Percentiles rank a stretch among this genome's conserved stretches.
These are phyloP conservation scores for Amphipyra berbera DNA, from an alignment of 2,888 invertebrate genomes.

Conservation along the genomic window DNA sequence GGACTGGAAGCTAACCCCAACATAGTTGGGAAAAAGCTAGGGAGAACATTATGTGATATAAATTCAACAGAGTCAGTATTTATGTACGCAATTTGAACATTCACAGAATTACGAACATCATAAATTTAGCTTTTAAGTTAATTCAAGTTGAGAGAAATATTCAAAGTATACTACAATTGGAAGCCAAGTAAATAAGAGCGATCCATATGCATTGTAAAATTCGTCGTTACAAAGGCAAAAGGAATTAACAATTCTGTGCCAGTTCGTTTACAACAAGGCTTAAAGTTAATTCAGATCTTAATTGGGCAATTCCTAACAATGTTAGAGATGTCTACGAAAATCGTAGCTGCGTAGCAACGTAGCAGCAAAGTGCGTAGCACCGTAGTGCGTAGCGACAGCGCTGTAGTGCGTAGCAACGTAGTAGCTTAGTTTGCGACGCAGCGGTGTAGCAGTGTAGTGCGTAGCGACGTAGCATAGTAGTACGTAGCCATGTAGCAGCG, in stretches of 20 bases:
- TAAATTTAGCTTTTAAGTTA: too few relatives aligned
- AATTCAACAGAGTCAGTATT: too few relatives aligned
- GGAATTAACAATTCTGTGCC: conserved; percentile 11
- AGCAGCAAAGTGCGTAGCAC: not conserved
- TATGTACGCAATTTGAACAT: too few relatives aligned
- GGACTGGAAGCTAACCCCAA: too few relatives aligned
- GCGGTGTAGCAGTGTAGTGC: too few relatives aligned
- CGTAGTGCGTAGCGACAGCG: conserved; percentile 7
- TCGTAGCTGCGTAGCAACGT: conserved; percentile 20
- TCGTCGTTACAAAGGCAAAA: not conserved
- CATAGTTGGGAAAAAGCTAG: too few relatives aligned
- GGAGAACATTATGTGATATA: too few relatives aligned
- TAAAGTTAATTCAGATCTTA: conserved; percentile 27
- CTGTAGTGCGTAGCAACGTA: conserved; percentile 1
- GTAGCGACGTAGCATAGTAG: too few relatives aligned
- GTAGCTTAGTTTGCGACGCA: too few relatives aligned
- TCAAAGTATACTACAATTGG: not conserved
- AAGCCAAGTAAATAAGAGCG: not conserved
- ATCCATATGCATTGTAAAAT: conserved; percentile 3
- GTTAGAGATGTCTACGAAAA: conserved; percentile 11
- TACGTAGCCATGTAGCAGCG: too few relatives aligned
- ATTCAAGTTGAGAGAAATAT: too few relatives aligned
- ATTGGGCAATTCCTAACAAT: conserved; percentile 18
- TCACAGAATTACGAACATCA: too few relatives aligned
- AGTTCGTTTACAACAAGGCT: conserved; percentile 3